Evolutionary conservation across 2,888 invertebrate species (phyloP), one percentile per base, ranked within the genome.

Genomic region (Epiblema foenella): DNA sequence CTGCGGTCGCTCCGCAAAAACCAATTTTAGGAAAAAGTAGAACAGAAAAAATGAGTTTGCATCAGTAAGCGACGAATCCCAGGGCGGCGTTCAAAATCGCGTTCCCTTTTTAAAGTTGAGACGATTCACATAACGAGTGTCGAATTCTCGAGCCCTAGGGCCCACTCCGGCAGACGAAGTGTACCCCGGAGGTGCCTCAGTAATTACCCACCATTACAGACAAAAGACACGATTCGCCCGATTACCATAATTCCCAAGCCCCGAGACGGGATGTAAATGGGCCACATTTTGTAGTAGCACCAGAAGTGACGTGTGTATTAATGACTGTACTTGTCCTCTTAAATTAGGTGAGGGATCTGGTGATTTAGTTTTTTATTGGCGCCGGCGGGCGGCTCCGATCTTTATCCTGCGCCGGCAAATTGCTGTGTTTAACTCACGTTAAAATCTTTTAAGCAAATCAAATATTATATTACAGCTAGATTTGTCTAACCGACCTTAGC

Each of bases 201-300:
- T 93, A 93, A 93, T 93, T 93, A 92, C 92, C 91, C 84, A 85
- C 91, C 93, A 93, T 93, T 93, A 93, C 89, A 90, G 91, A 93
- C 93, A 92, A 93, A 91, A 92, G 93, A 92, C 91, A 89, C 88
- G 91, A 88, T 89, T 90, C 89, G 89, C 85, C 90, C 90, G 91
- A 93, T 93, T 93, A 93, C 90, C 93, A 93, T 93, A 93, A 93
- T 91, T 91, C 91, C 91, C 89, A 88, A 85, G 88, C 88, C 86
- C 89, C 88, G 85, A 85, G 88, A 84, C 88, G 85, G 86, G 89
- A 89, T 90, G 93, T 89, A 92, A 93, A 93, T 92, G 93, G 86
- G 84, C 87, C 88, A 89, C 93, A 92, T 93, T 93, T 92, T 92
- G 93, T 93, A 91, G 87, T 91, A 91, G 91, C 89, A 89, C 89